A percentile compares a stretch with the other conserved stretches of the same genome.
Conservation (phyloP, 92 coral and sea anemone species). For the Zoanthus gigantus region DNA sequence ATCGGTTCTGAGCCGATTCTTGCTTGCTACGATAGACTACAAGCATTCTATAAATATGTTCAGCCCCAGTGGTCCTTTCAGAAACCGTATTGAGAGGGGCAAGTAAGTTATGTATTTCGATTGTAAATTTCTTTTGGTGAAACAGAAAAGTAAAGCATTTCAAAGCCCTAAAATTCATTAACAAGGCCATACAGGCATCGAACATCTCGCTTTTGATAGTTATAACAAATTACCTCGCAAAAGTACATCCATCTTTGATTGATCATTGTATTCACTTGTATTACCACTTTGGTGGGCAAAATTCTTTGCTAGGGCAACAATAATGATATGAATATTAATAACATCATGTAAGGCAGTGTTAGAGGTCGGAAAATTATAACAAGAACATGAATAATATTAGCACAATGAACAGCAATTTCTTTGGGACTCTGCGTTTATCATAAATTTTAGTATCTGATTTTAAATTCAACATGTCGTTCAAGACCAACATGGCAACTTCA, state of each 20-base stretch:
- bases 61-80: no score
- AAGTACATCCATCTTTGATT: slow-evolving; percentile 47
- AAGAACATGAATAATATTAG: not conserved
- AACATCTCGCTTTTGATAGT: not conserved
- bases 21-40: no score
- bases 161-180: not conserved
- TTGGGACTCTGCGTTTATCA: not conserved
- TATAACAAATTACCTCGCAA: slow-evolving; percentile 28
- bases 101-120: no score
- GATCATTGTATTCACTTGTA: slow-evolving; percentile 23
- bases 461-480: no score
- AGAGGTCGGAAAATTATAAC: not conserved
- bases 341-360: not conserved
- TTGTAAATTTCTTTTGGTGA: no score
- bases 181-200: not conserved
- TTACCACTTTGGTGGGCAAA: not conserved
- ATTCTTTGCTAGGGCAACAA: slow-evolving; percentile 6
- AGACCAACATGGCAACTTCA: no score
- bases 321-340: not conserved
- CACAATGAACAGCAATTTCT: not conserved
- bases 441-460: no score
- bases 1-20: no score
- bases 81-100: no score
- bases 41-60: no score
- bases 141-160: not conserved